These are phyloP conservation scores for Phasianus colchicus DNA, from an alignment of 2,113 vertebrate species.

Conservation along the genomic window DNA sequence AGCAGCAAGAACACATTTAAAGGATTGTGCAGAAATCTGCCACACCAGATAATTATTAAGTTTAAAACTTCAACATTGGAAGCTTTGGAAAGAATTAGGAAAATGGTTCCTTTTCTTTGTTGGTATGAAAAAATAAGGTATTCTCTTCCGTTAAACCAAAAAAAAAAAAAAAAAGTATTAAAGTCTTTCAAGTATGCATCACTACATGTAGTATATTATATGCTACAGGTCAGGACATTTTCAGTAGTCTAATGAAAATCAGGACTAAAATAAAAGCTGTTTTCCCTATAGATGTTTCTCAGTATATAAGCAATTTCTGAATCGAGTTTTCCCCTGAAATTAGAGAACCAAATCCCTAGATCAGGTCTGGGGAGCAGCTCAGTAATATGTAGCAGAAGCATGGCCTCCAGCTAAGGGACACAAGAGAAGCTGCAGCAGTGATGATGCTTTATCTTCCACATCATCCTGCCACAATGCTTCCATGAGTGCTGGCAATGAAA, in stretches of 20 bases:
- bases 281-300: background rate
- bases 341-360: background rate
- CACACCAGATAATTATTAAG: background rate
- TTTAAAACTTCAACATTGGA: slow-evolving; percentile 5
- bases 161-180: background rate
- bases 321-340: background rate
- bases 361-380: background rate
- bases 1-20: background rate
- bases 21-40: background rate
- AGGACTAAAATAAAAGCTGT: background rate
- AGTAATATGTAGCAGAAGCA: slow-evolving; percentile 12
- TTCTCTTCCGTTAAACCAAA: background rate
- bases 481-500: background rate
- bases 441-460: slow-evolving; percentile 5
- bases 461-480: background rate
- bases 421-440: slow-evolving; percentile 27
- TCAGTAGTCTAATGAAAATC: background rate
- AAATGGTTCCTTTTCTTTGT: background rate
- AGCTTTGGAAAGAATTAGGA: background rate
- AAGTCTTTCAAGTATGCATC: background rate
- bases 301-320: background rate
- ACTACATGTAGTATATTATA: background rate
- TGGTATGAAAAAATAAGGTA: background rate
- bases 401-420: slow-evolving; percentile 17
- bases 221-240: background rate